Base-by-base conservation (phyloP, 2,797 vertebrate genomes). In the Hippocampus kuda region DNA sequence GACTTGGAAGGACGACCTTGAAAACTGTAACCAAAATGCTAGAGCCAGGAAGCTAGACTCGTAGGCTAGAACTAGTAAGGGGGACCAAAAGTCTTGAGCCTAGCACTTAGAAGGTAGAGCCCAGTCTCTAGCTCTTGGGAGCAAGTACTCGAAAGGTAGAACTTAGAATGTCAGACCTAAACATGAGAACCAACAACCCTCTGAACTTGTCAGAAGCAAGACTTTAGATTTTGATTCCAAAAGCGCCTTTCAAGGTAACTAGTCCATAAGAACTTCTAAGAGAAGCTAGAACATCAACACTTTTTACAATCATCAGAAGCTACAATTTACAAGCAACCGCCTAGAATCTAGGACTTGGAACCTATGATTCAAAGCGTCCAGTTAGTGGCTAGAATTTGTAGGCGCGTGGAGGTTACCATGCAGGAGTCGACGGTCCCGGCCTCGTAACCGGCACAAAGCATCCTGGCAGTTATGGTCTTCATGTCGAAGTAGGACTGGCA, bases 401-500 rank as follows among this genome's bases (percentile, higher is more conserved):
- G 49, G 65, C 16, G 27, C 10, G 49, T 34, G 49, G 15, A 20
- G 2, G 24, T 85, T 88, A 98, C 96, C 96, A 98, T 97, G 88
- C 96, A 98, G 0, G 96, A 97, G 86, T 98, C 96, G 0, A 98
- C 91, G 0, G 95, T 96, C 70, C 96, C 96, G 0, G 94, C 91
- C 46, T 99, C 95, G 0, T 94, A 97, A 38, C 96, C 96, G 0
- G 96, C 96, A 12, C 96, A 98, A 53, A 99, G 87, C 95, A 98
- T 97, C 75, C 96, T 91, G 79, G 88, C 89, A 63, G 95, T 98
- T 81, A 98, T 95, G 77, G 94, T 95, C 88, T 96, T 97, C 92
- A 94, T 94, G 85, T 97, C 94, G 4, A 98, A 98, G 86, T 95
- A 94, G 0, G 94, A 91, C 89, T 94, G 95, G 70, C 96, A 98